Conservation (phyloP, 2,888 invertebrate genomes). For the Drosophila merina region DNA sequence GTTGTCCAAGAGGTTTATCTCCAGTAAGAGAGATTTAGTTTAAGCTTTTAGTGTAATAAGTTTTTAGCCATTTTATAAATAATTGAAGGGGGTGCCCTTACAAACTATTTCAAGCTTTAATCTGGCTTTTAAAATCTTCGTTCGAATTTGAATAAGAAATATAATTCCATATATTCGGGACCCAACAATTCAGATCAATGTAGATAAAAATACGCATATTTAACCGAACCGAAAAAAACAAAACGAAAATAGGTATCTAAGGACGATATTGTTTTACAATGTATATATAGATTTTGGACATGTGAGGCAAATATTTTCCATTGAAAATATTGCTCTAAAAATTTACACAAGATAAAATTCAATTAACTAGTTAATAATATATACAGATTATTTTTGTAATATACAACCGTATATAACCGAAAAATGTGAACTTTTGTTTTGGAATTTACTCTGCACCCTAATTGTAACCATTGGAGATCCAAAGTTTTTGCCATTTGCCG, state of each 20-base stretch:
- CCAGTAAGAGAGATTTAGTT: constrained; percentile 55
- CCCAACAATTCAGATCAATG: constrained; percentile 7
- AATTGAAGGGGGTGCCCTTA: constrained; percentile 5
- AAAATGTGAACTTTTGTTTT: constrained; percentile 23
- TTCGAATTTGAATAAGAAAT: background rate
- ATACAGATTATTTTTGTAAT: constrained; percentile 62
- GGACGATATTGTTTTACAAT: constrained; percentile 16
- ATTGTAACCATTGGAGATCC: constrained; percentile 19
- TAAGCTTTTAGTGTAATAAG: constrained; percentile 25
- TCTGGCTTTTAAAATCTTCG: constrained; percentile 5
- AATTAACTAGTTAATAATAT: constrained; percentile 22
- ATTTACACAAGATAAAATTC: constrained; percentile 18
- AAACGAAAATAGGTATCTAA: constrained; percentile 7
- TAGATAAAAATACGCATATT: constrained; percentile 22
- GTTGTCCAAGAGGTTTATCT: constrained; percentile 81
- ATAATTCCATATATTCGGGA: constrained; percentile 9
- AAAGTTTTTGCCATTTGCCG: constrained; percentile 25
- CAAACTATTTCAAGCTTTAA: constrained; percentile 21
- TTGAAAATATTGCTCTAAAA: constrained; percentile 23
- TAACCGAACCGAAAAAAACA: constrained; percentile 3
- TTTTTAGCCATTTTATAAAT: constrained; percentile 32
- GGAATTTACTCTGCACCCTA: constrained; percentile 18
- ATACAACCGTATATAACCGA: constrained; percentile 48
- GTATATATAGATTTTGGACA: constrained; percentile 19
- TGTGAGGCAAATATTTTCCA: constrained; percentile 15